Conservation (phyloP, 2,797 vertebrate species). For the Falco peregrinus region DNA sequence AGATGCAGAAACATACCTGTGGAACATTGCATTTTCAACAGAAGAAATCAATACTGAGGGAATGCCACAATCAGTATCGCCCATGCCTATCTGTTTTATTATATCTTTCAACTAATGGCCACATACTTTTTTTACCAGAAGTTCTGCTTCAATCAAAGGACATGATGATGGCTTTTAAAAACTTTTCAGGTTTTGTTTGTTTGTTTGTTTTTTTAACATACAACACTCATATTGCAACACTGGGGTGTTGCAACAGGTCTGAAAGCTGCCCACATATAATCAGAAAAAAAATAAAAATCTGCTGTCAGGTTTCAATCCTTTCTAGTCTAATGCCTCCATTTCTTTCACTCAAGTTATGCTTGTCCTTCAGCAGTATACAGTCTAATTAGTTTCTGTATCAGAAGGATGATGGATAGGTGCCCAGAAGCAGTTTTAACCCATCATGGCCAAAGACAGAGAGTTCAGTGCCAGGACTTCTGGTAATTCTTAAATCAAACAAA, state of each 20-base stretch:
- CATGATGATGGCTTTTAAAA: background rate
- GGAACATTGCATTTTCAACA: background rate
- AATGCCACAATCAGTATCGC: background rate
- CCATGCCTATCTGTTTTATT: background rate
- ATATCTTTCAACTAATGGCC: background rate
- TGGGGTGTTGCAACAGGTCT: background rate
- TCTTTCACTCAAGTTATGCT: background rate
- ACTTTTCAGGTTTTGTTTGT: no score
- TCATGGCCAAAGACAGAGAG: background rate
- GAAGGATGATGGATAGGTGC: background rate
- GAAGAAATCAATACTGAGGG: background rate
- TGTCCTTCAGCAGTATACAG: background rate
- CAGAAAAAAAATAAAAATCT: background rate
- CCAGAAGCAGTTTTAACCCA: conserved; percentile 5
- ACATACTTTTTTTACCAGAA: background rate
- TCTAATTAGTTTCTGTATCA: background rate
- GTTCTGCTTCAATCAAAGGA: background rate
- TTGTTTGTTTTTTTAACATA: background rate
- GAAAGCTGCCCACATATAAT: background rate
- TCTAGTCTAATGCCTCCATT: background rate
- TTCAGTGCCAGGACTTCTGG: background rate
- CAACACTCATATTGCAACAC: background rate
- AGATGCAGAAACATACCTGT: background rate
- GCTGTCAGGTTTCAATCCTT: background rate
- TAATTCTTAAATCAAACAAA: background rate